Conservation (phyloP, 2,888 invertebrate species). For the Polyploca ridens region DNA sequence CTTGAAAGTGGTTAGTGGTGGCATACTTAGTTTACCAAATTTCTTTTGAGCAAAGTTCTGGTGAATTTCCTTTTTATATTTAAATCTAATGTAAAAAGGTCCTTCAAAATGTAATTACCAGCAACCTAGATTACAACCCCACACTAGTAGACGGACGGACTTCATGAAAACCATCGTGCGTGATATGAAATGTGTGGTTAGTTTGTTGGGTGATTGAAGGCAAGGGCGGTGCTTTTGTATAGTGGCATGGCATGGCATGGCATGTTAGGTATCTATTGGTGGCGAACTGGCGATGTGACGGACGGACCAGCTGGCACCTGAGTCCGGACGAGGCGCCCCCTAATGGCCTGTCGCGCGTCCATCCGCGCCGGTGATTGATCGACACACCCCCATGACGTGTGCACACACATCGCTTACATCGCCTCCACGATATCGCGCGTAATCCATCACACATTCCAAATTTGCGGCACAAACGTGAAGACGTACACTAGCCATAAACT, state of each 20-base stretch:
- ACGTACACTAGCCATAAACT: constrained; percentile 25
- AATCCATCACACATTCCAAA: constrained; percentile 73
- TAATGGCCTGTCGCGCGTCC: constrained; percentile 81
- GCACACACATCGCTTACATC: constrained; percentile 70
- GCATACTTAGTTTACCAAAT: no score
- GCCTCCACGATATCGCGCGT: constrained; percentile 62
- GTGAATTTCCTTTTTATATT: no score
- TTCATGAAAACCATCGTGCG: not conserved
- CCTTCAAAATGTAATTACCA: no score
- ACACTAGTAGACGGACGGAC: not conserved
- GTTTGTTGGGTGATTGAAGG: constrained; percentile 57
- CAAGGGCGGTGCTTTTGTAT: constrained; percentile 36
- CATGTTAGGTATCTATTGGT: constrained; percentile 40
- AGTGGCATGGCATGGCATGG: constrained; percentile 13
- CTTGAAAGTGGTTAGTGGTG: no score
- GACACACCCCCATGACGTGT: constrained; percentile 71
- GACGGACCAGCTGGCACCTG: constrained; percentile 61
- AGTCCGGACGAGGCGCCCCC: constrained; percentile 64
- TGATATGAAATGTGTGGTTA: constrained; percentile 30
- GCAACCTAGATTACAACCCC: not conserved
- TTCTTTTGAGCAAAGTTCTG: no score
- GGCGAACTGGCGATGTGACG: constrained; percentile 30
- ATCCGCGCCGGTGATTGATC: constrained; percentile 79
- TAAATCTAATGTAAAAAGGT: no score
- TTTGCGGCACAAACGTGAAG: constrained; percentile 37